A percentile compares a stretch with the other conserved stretches of the same genome.
phyloP scores from a whole-genome alignment of 2,888 invertebrate genomes.

The Periphyllus acericola region DNA sequence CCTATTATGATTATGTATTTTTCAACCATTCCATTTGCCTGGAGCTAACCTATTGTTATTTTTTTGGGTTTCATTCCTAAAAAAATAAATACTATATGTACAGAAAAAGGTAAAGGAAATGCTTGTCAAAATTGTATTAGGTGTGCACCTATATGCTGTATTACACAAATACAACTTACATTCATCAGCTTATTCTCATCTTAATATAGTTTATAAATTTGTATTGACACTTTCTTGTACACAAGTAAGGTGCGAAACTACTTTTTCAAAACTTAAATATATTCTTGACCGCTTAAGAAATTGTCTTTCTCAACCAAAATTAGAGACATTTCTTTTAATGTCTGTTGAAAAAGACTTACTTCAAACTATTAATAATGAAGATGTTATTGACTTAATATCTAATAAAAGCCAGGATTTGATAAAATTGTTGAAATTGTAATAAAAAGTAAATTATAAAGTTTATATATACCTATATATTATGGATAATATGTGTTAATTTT shows the following conservation, averaged over 20 bases:
- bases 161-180: slow-evolving; percentile 25
- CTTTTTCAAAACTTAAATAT: slow-evolving; percentile 62
- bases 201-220: slow-evolving; percentile 52
- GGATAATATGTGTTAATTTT: too few species aligned
- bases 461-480: too few species aligned
- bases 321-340: slow-evolving; percentile 10
- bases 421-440: too few species aligned
- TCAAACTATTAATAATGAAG: too few species aligned
- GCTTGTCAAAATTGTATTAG: slow-evolving; percentile 31
- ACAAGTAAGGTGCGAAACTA: slow-evolving; percentile 61
- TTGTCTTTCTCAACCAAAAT: slow-evolving; percentile 3
- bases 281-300: slow-evolving; percentile 49
- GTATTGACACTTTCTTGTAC: slow-evolving; percentile 62
- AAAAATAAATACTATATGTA: slow-evolving; percentile 15
- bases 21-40: too few species aligned
- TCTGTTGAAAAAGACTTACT: not conserved
- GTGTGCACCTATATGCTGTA: not conserved
- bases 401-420: too few species aligned
- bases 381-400: too few species aligned
- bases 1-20: too few species aligned
- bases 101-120: slow-evolving; percentile 4
- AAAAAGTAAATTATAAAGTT: too few species aligned
- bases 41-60: too few species aligned
- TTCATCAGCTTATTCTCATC: slow-evolving; percentile 11
- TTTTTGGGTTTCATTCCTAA: too few species aligned